Conservation (phyloP, 2,113 vertebrate species). For the Fukomys damarensis region DNA sequence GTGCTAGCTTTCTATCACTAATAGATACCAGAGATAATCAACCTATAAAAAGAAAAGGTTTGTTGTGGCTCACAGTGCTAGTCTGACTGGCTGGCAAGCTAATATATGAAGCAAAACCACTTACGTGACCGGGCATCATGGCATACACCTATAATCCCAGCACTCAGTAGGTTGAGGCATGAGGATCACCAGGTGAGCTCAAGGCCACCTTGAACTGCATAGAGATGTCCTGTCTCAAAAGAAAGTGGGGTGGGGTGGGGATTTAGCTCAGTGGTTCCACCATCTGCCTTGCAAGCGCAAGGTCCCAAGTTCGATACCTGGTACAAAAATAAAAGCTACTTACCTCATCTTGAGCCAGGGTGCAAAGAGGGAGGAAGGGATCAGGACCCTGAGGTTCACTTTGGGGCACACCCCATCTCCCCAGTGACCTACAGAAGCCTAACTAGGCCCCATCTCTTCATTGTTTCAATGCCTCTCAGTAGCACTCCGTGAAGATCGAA, state of each 20-base stretch:
- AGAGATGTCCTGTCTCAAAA: neutral
- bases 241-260: no score
- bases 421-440: neutral
- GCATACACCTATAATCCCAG: neutral
- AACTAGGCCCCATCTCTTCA: neutral
- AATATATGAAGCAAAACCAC: neutral
- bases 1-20: neutral
- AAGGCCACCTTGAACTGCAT: neutral
- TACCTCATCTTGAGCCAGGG: neutral
- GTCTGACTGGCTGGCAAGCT: neutral
- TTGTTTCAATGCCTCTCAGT: neutral
- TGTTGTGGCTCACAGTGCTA: neutral
- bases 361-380: neutral
- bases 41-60: neutral
- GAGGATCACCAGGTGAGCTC: neutral
- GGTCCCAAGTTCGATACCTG: no score
- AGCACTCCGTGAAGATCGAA: neutral
- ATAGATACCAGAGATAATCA: neutral
- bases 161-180: neutral
- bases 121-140: neutral
- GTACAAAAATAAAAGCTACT: no score
- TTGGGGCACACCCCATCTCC: no score
- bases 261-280: no score
- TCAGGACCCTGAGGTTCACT: neutral
- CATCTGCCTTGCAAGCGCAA: no score